Conservation (phyloP, 2,888 invertebrate species). For the Agapostemon virescens region DNA sequence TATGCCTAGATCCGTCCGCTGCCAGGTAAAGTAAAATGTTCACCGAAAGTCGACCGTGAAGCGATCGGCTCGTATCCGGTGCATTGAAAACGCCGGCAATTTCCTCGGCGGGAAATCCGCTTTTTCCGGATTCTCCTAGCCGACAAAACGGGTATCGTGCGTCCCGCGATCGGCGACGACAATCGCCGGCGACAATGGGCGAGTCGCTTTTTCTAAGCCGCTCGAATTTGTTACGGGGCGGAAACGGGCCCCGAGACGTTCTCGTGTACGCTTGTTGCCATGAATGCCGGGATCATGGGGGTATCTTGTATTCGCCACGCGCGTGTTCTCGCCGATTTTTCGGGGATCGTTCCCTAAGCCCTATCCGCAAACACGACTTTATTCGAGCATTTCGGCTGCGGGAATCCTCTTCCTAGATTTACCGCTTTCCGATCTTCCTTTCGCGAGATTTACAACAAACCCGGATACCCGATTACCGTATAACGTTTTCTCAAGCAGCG, state of each 20-base stretch:
- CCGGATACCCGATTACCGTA: too few relatives aligned
- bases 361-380: constrained; percentile 42
- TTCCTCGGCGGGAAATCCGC: constrained; percentile 65
- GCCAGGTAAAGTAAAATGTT: constrained; percentile 43
- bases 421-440: not conserved
- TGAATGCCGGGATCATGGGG: constrained; percentile 23
- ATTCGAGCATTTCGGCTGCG: not conserved
- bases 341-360: constrained; percentile 18
- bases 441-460: not conserved
- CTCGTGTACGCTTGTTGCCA: constrained; percentile 23
- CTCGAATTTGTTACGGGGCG: constrained; percentile 13
- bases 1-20: not conserved
- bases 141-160: constrained; percentile 25
- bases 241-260: not conserved
- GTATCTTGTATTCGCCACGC: constrained; percentile 9
- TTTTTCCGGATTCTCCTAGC: constrained; percentile 53
- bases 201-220: constrained; percentile 26
- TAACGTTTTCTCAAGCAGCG: too few relatives aligned
- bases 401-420: not conserved
- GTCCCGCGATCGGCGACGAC: constrained; percentile 31
- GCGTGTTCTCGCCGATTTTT: constrained; percentile 37
- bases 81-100: constrained; percentile 59
- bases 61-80: constrained; percentile 67
- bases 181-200: constrained; percentile 34
- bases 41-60: constrained; percentile 71